phyloP scores from a whole-genome alignment of 2,888 invertebrate genomes.

The Ferrisia virgata region DNA sequence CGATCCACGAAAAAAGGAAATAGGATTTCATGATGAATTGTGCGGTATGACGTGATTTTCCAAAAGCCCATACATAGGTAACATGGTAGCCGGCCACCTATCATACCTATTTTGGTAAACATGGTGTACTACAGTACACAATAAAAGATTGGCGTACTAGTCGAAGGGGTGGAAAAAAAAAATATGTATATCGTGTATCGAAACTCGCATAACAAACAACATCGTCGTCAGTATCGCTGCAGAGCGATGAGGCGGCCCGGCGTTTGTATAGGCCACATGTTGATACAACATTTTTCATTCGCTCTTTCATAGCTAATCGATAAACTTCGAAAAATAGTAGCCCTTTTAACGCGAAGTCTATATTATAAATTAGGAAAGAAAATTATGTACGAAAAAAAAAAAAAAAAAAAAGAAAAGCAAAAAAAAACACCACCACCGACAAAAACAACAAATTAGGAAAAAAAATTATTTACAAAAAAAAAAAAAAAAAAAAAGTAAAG shows the following conservation, averaged over 20 bases:
- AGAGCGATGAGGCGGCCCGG: background rate
- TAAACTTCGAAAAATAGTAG: background rate
- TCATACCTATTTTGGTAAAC: no score
- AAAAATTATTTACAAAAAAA: background rate
- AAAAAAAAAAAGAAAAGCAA: no score
- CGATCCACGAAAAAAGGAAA: background rate
- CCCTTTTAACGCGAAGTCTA: background rate
- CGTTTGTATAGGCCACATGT: conserved; percentile 2
- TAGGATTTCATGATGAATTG: background rate
- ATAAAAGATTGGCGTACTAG: background rate
- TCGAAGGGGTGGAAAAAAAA: background rate
- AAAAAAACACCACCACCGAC: no score
- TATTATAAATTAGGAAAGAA: background rate
- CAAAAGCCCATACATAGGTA: background rate
- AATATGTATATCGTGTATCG: background rate
- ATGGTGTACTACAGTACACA: no score
- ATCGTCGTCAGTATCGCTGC: background rate
- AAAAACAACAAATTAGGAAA: background rate
- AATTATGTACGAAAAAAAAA: background rate
- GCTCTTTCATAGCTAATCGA: background rate
- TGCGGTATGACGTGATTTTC: background rate
- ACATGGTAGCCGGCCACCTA: no score
- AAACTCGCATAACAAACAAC: background rate
- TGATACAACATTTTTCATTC: background rate
- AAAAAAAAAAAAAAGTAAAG: background rate